These are phyloP conservation scores for Thyatira batis DNA, from an alignment of 2,888 invertebrate genomes.

Conservation along the genomic window DNA sequence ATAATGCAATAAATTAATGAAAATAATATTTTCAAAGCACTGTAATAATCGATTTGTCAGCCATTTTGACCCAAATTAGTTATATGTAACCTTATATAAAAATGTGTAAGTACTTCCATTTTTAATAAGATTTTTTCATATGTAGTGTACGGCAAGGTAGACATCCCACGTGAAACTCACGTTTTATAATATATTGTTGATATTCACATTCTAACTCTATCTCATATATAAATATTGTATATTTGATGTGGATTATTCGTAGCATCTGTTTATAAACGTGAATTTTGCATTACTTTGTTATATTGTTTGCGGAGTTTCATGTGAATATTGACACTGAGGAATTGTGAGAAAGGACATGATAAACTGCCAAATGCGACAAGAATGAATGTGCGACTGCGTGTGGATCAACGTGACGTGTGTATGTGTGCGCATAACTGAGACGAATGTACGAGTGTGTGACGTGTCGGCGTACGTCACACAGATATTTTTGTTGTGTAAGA, in stretches of 20 bases:
- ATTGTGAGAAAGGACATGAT: constrained; percentile 59
- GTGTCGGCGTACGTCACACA: constrained; percentile 43
- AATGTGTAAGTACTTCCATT: constrained; percentile 80
- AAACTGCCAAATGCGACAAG: constrained; percentile 78
- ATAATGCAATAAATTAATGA: constrained; percentile 61
- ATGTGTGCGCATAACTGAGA: constrained; percentile 29
- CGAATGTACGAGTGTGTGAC: constrained; percentile 26
- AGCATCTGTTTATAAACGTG: constrained; percentile 31
- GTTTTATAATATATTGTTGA: constrained; percentile 48
- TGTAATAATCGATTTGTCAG: constrained; percentile 67
- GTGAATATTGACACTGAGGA: constrained; percentile 64
- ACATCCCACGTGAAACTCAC: constrained; percentile 64
- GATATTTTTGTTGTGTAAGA: constrained; percentile 68
- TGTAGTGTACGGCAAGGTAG: constrained; percentile 73
- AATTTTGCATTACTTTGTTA: constrained; percentile 42
- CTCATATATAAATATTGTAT: constrained; percentile 38
- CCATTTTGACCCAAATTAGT: constrained; percentile 78
- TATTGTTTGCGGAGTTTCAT: constrained; percentile 52
- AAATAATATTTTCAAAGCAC: constrained; percentile 70
- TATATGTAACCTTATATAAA: constrained; percentile 65
- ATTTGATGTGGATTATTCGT: constrained; percentile 18
- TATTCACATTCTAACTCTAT: constrained; percentile 66
- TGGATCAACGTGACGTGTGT: constrained; percentile 23
- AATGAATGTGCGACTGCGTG: constrained; percentile 28
- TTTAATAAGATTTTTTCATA: constrained; percentile 77